phyloP scores from a whole-genome alignment of 1,140 invertebrate species.

The Notospermus geniculatus region DNA sequence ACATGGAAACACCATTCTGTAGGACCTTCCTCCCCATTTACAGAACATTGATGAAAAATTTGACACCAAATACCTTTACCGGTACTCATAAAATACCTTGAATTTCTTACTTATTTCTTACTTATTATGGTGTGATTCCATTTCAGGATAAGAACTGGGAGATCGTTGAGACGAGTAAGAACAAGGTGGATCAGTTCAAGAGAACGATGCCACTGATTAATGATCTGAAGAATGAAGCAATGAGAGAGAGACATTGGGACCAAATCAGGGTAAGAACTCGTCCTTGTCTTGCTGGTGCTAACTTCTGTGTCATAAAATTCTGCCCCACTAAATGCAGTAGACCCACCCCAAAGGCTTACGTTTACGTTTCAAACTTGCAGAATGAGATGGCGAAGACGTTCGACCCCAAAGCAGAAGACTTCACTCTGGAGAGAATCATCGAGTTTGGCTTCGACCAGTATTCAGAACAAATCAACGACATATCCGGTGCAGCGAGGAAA shows the following conservation, averaged over 20 bases:
- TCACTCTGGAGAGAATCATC: constrained; percentile 77
- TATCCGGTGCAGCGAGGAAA: constrained; percentile 79
- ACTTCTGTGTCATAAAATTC: no score
- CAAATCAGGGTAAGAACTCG: constrained; percentile 69
- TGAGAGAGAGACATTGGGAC: constrained; percentile 79
- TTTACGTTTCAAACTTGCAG: constrained; percentile 26
- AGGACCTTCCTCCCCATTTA: no score
- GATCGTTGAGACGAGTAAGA: constrained; percentile 70
- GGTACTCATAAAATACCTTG: no score
- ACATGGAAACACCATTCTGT: no score
- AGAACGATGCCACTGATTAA: constrained; percentile 73
- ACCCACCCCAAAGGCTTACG: no score
- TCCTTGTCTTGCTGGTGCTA: no score
- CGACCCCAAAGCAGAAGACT: constrained; percentile 71
- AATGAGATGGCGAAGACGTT: constrained; percentile 62
- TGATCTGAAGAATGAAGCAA: constrained; percentile 78
- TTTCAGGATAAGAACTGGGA: constrained; percentile 77
- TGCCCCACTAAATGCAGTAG: no score
- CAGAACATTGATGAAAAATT: no score
- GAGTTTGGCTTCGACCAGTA: constrained; percentile 74
- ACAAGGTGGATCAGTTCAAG: constrained; percentile 72
- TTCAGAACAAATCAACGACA: constrained; percentile 75
- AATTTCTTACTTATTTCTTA: no score
- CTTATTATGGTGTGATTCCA: no score
- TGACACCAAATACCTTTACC: no score